Conservation (phyloP, 2,888 invertebrate species). For the Muschampia plurimacula region DNA sequence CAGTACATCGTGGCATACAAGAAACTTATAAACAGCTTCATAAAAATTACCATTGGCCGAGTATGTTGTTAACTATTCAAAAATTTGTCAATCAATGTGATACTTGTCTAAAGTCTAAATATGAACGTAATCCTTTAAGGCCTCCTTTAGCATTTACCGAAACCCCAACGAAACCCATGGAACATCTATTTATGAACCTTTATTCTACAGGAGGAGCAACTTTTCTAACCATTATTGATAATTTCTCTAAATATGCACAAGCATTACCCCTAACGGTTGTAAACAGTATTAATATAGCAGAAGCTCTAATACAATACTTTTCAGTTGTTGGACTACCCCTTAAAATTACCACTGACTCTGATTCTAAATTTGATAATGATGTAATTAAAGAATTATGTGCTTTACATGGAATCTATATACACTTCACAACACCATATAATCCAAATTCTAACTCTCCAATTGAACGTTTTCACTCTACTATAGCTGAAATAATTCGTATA, state of each 20-base stretch:
- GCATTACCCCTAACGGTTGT: conserved; percentile 45
- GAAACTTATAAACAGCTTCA: conserved; percentile 41
- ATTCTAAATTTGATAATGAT: conserved; percentile 50
- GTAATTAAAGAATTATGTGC: conserved; percentile 46
- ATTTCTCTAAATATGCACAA: conserved; percentile 50
- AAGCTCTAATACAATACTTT: conserved; percentile 45
- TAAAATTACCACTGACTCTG: conserved; percentile 51
- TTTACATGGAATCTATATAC: conserved; percentile 39
- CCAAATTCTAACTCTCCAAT: conserved; percentile 43
- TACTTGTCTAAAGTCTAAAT: conserved; percentile 38
- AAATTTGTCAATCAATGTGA: conserved; percentile 41
- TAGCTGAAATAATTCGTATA: conserved; percentile 44
- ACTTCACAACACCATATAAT: conserved; percentile 43
- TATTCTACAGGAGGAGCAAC: conserved; percentile 22
- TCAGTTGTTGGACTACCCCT: conserved; percentile 45
- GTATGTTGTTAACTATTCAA: conserved; percentile 37
- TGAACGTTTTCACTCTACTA: conserved; percentile 42
- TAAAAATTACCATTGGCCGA: conserved; percentile 41
- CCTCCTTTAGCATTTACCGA: conserved; percentile 37
- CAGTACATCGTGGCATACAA: conserved; percentile 36
- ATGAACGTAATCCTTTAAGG: conserved; percentile 37
- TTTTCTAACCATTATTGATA: conserved; percentile 50
- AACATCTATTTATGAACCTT: conserved; percentile 42
- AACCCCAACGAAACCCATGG: conserved; percentile 41
- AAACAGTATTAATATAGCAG: conserved; percentile 47